Evolutionary conservation across 2,797 vertebrate genomes (phyloP).

Genomic region (Sebastes cheni): DNA sequence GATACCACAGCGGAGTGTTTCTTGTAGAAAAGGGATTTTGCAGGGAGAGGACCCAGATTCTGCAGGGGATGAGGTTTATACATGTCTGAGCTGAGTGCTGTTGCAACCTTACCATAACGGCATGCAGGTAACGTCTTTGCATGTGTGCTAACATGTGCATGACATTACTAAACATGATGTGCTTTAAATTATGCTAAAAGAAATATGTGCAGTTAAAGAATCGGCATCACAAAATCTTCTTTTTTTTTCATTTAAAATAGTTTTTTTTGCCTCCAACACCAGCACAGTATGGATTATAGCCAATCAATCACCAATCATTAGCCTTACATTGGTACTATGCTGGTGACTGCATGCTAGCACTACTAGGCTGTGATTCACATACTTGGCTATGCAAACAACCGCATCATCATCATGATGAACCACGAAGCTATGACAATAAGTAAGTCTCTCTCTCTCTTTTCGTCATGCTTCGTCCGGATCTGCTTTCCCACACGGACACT

Average conservation of each 20-base stretch:
- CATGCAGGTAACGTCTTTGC: constrained; percentile 39
- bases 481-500: constrained; percentile 17
- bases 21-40: constrained; percentile 5
- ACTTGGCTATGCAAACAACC: neutral
- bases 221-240: neutral
- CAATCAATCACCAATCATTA: neutral
- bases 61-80: constrained; percentile 17
- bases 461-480: constrained; percentile 1
- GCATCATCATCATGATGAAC: neutral
- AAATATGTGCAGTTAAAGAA: neutral
- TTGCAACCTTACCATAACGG: neutral
- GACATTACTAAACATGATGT: neutral
- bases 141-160: neutral
- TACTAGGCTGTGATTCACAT: neutral
- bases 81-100: constrained; percentile 2
- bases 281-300: neutral
- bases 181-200: neutral
- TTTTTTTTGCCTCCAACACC: neutral
- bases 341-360: neutral
- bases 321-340: neutral
- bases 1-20: neutral
- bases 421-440: neutral
- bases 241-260: neutral
- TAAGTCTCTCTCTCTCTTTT: neutral
- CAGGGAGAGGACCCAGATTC: constrained; percentile 11